Evolutionary conservation across 2,888 invertebrate species (phyloP).

Genomic region (Lithophane ornitopus): DNA sequence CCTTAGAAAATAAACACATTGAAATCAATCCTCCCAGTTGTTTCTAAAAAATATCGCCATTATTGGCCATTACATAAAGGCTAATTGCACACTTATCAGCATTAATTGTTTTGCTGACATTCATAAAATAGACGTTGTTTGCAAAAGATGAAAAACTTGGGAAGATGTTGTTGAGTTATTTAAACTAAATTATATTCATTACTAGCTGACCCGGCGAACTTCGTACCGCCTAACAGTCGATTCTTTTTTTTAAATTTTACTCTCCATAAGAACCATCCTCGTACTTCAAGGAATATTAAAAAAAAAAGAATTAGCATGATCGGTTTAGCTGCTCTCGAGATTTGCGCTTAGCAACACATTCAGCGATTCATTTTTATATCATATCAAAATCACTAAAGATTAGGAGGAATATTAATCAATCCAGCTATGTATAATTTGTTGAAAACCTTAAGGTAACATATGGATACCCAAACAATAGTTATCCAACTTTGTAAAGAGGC

Average conservation of each 20-base stretch:
- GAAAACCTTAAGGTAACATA: background rate
- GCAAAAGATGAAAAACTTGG: conserved; percentile 5
- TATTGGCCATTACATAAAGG: conserved; percentile 1
- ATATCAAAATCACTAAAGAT: background rate
- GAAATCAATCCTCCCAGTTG: conserved; percentile 14
- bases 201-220: no score
- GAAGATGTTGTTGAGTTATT: background rate
- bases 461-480: background rate
- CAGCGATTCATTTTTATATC: no score
- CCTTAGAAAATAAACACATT: conserved; percentile 1
- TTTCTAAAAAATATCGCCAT: conserved; percentile 27
- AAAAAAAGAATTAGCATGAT: no score
- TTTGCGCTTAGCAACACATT: no score
- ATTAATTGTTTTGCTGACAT: conserved; percentile 27
- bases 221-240: no score
- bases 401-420: background rate
- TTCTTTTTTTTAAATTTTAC: no score
- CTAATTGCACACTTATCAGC: conserved; percentile 24
- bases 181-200: no score
- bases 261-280: no score
- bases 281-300: no score
- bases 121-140: conserved; percentile 1
- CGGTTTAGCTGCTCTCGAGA: no score
- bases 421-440: background rate
- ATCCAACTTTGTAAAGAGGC: background rate